Evolutionary conservation across 2,888 invertebrate species (phyloP), one percentile per base, ranked within the genome.

Genomic region (Mylabris sibirica): DNA sequence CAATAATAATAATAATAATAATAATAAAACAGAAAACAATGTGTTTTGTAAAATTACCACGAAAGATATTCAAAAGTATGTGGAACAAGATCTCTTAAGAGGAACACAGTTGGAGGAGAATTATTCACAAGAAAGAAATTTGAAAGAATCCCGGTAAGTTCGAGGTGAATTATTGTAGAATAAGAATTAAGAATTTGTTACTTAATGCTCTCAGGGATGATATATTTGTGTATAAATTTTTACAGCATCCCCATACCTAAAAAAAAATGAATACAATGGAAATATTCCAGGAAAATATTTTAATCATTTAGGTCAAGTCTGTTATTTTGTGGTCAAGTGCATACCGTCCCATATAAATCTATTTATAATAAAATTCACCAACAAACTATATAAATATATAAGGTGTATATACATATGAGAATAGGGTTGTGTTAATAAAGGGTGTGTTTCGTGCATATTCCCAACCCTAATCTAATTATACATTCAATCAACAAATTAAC

Each of bases 241-340:
- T n/a, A n/a, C n/a, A n/a, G n/a, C n/a, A n/a, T n/a, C n/a, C n/a
- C n/a, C n/a, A n/a, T n/a, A n/a, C n/a, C n/a, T n/a, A n/a, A n/a
- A n/a, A n/a, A 62, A 62, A 9, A 62, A 35, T 38, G 2, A 17
- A 3, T 9, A 35, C 17, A 62, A 61, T 67, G 69, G 69, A 69
- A 67, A 63, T 63, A 59, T 69, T 69, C 66, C 69, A 69, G 69
- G 60, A 65, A 35, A 64, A 66, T 71, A 70, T 73, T 70, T 70
- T 62, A 61, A 49, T 69, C 66, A 73, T 72, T 68, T 69, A 49
- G 73, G 73, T 72, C 73, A 73, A 73, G 73, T 68, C 71, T 71
- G 68, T 34, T 68, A 60, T 70, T 73, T 72, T 73, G 73, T 73
- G 73, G 73, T 73, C 73, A 73, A 73, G 73, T 73, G 73, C 73